Evolutionary conservation across 2,113 vertebrate species (phyloP).

Genomic region (Apteryx mantelli): DNA sequence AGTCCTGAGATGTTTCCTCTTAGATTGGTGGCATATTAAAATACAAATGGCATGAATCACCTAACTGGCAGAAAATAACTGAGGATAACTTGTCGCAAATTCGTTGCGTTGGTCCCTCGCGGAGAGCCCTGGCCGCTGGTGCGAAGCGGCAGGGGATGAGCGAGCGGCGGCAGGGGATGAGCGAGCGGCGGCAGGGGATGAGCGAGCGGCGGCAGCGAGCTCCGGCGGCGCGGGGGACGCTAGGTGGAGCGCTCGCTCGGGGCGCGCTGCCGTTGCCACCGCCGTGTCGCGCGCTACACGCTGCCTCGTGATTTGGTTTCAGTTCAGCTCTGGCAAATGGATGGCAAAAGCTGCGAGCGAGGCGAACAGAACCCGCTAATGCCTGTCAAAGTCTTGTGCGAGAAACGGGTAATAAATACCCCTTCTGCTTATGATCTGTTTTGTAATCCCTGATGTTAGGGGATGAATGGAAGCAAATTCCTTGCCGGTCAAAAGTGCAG

Average conservation of each 20-base stretch:
- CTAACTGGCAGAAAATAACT: conserved; percentile 22
- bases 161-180: not conserved
- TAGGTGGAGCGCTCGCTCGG: conserved; percentile 56
- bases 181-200: not conserved
- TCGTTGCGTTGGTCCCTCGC: not conserved
- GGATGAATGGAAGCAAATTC: conserved; percentile 3
- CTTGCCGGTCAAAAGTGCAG: not conserved
- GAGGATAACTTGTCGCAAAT: conserved; percentile 1
- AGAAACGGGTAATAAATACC: not conserved
- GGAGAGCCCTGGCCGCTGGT: not conserved
- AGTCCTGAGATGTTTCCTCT: not conserved
- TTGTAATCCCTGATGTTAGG: not conserved
- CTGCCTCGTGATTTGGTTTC: not conserved
- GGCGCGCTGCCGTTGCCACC: not conserved
- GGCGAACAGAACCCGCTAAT: not conserved
- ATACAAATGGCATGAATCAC: conserved; percentile 21
- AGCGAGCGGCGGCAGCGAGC: not conserved
- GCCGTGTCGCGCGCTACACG: not conserved
- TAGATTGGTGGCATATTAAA: not conserved
- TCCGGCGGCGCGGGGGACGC: not conserved
- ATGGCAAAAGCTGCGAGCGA: not conserved
- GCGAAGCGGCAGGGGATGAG: not conserved
- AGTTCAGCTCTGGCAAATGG: conserved; percentile 20
- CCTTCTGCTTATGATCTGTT: not conserved
- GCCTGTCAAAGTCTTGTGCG: not conserved